Base-by-base conservation (phyloP, 2,797 vertebrate genomes). In the Hippoglossus hippoglossus region DNA sequence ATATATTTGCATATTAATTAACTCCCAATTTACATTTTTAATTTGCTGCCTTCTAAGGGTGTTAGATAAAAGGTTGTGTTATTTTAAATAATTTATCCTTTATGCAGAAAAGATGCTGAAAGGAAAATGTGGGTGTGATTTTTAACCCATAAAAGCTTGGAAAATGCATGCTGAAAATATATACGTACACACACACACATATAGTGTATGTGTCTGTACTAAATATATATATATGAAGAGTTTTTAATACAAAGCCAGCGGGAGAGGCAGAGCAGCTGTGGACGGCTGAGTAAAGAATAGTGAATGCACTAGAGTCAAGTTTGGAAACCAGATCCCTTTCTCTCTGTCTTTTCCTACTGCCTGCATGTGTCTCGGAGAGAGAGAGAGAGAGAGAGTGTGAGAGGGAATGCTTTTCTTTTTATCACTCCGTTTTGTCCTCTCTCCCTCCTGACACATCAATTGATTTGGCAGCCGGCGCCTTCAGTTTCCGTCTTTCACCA, bases 1-100 rank as follows among this genome's bases (percentile, higher is more conserved):
- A 99, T 99, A 98, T 93, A 99, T 99, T 98, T 99, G 97, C 98
- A 99, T 99, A 99, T 98, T 99, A 99, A 99, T 99, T 96, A 98
- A 96, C 93, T 95, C 94, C 95, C 94, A 97, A 99, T 99, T 99
- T 99, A 97, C 97, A 99, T 98, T 98, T 99, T 99, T 98, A 98
- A 99, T 99, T 99, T 98, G 96, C 96, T 94, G 97, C 97, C 96
- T 99, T 99, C 98, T 98, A 99, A 99, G 97, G 97, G 96, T 96
- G 96, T 94, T 96, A 98, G 97, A 99, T 99, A 98, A 98, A 99
- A 98, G 97, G 97, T 99, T 93, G 95, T 97, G 97, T 98, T 98
- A 97, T 99, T 98, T 98, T 98, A 97, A 98, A 99, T 99, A 97
- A 98, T 98, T 98, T 97, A 99, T 98, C 97, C 96, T 96, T 96